Conservation (phyloP, 2,113 vertebrate genomes). For the Chroicocephalus ridibundus region DNA sequence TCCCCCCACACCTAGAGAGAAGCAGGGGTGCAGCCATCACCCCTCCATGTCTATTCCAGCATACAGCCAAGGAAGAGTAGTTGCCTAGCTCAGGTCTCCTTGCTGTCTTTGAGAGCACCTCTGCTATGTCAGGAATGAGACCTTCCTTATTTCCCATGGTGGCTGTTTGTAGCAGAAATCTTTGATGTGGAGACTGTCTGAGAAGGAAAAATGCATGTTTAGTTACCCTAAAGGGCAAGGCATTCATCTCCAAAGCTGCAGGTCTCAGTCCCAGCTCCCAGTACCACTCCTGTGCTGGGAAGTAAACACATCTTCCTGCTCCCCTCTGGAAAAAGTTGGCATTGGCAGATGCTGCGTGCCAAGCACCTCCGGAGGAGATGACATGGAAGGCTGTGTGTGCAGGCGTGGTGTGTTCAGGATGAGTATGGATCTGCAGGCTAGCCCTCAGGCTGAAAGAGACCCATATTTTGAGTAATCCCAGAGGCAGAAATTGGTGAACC, state of each 20-base stretch:
- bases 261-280: not conserved
- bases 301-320: not conserved
- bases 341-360: not conserved
- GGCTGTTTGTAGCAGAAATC: not conserved
- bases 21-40: not conserved
- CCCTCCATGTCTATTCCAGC: not conserved
- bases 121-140: not conserved
- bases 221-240: not conserved
- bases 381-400: rapidly evolving
- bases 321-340: not conserved
- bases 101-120: not conserved
- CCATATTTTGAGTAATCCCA: not conserved
- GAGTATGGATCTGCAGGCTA: not conserved
- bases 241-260: not conserved
- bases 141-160: not conserved
- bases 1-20: not conserved
- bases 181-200: not conserved
- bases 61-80: not conserved
- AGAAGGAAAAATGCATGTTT: not conserved
- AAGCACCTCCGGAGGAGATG: not conserved
- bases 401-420: not conserved
- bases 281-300: not conserved
- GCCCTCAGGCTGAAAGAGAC: not conserved
- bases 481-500: not conserved
- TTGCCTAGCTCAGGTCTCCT: not conserved